phyloP scores from a whole-genome alignment of 1,140 invertebrate species.

The Acyrthosiphon pisum region DNA sequence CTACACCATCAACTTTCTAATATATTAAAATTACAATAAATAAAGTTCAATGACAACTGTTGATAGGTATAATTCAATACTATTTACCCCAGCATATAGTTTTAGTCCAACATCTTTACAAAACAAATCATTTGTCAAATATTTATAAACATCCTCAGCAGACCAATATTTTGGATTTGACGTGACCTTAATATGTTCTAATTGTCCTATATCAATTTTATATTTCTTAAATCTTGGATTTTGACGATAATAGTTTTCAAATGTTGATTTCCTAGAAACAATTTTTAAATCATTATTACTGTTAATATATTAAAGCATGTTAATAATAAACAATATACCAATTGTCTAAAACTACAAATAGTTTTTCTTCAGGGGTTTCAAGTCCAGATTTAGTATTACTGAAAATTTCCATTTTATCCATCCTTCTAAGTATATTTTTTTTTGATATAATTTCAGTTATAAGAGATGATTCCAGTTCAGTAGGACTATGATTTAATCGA shows the following conservation, averaged over 20 bases:
- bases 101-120: background rate
- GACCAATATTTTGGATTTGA: slow-evolving; percentile 46
- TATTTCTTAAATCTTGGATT: slow-evolving; percentile 19
- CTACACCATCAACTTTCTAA: slow-evolving; percentile 39
- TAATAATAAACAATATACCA: slow-evolving; percentile 9
- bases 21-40: background rate
- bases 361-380: background rate
- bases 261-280: slow-evolving; percentile 11
- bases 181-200: background rate
- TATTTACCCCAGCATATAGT: background rate
- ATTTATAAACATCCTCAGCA: slow-evolving; percentile 1
- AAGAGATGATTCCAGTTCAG: background rate
- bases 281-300: background rate
- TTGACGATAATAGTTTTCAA: slow-evolving; percentile 26
- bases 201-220: slow-evolving; percentile 26
- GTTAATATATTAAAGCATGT: background rate
- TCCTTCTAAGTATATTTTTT: background rate
- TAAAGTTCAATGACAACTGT: background rate
- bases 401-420: background rate
- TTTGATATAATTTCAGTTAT: background rate
- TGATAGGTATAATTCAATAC: background rate
- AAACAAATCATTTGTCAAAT: background rate
- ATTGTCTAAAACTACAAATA: background rate
- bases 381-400: background rate
- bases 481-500: background rate